Conservation (phyloP, 2,113 vertebrate genomes). For the Neodon shergylaensis region DNA sequence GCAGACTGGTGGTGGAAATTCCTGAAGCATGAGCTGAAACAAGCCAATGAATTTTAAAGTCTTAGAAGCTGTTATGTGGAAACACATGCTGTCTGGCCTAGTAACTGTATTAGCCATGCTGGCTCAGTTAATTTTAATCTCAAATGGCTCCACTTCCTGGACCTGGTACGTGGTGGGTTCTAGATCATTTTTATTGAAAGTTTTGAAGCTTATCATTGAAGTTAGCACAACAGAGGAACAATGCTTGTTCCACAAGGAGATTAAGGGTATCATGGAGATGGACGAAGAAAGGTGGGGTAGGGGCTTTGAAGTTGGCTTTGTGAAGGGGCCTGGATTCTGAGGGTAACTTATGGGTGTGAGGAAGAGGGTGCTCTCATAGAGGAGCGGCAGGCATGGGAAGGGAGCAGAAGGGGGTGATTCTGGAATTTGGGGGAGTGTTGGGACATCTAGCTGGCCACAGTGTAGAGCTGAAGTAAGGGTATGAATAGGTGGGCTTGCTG, state of each 20-base stretch:
- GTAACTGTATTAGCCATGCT: background rate
- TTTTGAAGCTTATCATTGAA: constrained; percentile 9
- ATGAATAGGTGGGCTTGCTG: background rate
- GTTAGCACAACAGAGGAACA: background rate
- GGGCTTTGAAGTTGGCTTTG: background rate
- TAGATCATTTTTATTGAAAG: background rate
- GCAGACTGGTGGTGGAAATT: background rate
- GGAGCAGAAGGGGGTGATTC: background rate
- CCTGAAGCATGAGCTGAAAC: background rate
- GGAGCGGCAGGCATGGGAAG: background rate
- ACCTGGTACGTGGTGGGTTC: background rate
- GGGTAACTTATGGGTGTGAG: background rate
- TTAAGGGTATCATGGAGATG: background rate
- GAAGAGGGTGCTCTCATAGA: background rate
- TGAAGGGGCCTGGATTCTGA: background rate
- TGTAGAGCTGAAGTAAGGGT: background rate
- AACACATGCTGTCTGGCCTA: background rate
- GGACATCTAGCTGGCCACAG: background rate
- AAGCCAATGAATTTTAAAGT: background rate
- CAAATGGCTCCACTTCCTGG: background rate
- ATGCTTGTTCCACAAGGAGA: background rate
- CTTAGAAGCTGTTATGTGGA: background rate
- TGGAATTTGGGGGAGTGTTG: background rate
- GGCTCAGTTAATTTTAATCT: background rate
- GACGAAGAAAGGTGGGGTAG: background rate